Evolutionary conservation across 2,888 invertebrate genomes (phyloP).

Genomic region (Eupithecia dodoneata): DNA sequence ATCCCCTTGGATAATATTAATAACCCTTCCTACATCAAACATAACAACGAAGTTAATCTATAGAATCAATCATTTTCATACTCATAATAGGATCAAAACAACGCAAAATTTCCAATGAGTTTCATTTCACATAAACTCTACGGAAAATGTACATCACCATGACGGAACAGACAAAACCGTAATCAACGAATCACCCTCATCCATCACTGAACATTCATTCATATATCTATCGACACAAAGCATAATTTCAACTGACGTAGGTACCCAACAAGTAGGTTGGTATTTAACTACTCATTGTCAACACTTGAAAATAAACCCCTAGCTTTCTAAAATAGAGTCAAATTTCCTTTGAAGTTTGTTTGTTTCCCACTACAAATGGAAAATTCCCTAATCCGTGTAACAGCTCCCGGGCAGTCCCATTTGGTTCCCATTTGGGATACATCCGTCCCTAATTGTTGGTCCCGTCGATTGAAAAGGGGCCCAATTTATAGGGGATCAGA

Average conservation of each 20-base stretch:
- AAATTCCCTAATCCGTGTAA: constrained; percentile 48
- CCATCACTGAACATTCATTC: constrained; percentile 7
- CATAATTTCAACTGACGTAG: constrained; percentile 9
- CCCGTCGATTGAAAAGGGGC: constrained; percentile 53
- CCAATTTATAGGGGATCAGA: constrained; percentile 52
- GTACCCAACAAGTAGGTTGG: neutral
- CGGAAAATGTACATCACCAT: constrained; percentile 7
- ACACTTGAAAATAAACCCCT: constrained; percentile 7
- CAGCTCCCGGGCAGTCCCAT: constrained; percentile 47
- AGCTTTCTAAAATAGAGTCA: constrained; percentile 16
- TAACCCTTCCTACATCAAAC: neutral
- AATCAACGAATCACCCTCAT: constrained; percentile 20
- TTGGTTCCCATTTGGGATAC: constrained; percentile 58
- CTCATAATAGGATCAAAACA: neutral
- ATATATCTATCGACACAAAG: constrained; percentile 13
- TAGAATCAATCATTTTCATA: constrained; percentile 5
- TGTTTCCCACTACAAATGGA: constrained; percentile 33
- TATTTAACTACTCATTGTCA: neutral
- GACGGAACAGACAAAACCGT: constrained; percentile 16
- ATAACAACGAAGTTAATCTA: neutral
- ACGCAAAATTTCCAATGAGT: constrained; percentile 5
- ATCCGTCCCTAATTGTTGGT: constrained; percentile 58
- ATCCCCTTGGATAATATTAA: neutral
- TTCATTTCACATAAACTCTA: constrained; percentile 7
- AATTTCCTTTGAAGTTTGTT: constrained; percentile 18